Evolutionary conservation across 2,113 vertebrate species (phyloP).

Genomic region (Chaetodon auriga): DNA sequence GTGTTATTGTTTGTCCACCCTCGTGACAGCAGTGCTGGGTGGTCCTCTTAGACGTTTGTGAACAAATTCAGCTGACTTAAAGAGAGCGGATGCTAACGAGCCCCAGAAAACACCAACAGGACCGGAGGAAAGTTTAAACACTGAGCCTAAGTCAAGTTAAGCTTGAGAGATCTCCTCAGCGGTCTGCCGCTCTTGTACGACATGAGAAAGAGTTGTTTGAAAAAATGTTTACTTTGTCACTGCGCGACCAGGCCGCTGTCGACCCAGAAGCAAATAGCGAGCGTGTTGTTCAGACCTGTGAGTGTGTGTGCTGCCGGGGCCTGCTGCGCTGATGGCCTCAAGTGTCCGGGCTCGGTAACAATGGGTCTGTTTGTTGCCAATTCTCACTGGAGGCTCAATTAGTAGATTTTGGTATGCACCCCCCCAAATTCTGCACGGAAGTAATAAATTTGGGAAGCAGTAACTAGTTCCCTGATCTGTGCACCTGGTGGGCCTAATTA

Average conservation of each 20-base stretch:
- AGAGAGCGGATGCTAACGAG: conserved; percentile 34
- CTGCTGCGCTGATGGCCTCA: conserved; percentile 55
- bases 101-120: conserved; percentile 16
- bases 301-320: conserved; percentile 12
- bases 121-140: conserved; percentile 25
- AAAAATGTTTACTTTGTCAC: conserved; percentile 64
- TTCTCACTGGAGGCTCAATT: conserved; percentile 85
- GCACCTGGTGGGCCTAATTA: conserved; percentile 98
- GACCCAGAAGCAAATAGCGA: conserved; percentile 27
- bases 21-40: conserved; percentile 8
- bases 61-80: conserved; percentile 21
- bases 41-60: conserved; percentile 23
- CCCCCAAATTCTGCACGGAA: conserved; percentile 90
- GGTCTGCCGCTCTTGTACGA: conserved; percentile 31
- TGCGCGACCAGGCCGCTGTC: conserved; percentile 38
- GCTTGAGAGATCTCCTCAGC: conserved; percentile 37
- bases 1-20: not conserved
- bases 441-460: conserved; percentile 95
- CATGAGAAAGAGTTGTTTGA: not conserved
- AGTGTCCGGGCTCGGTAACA: conserved; percentile 65
- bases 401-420: conserved; percentile 87
- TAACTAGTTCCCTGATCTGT: conserved; percentile 91
- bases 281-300: conserved; percentile 47
- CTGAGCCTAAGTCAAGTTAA: conserved; percentile 19
- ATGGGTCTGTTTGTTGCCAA: conserved; percentile 80